Base-by-base conservation (phyloP, 2,888 invertebrate genomes). In the Ochropleura plecta region DNA sequence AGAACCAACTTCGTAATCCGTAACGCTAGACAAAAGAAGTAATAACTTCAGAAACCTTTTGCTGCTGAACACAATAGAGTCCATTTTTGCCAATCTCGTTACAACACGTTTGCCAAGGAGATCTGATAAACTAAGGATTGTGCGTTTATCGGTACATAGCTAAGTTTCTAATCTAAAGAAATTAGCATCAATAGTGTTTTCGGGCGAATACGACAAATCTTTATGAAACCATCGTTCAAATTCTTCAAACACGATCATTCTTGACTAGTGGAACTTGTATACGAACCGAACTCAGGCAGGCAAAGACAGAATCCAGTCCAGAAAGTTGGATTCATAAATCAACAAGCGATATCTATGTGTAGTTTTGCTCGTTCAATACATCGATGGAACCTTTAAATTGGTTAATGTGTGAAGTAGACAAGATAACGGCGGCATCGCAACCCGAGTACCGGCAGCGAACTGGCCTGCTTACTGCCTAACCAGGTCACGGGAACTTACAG, bases 401-500 rank as follows among this genome's bases (percentile, higher is more conserved):
- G 14, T 55, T 49, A 44, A 63, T 55, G 83, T 84, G 87, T 87
- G 83, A 87, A 88, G 86, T 88, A 78, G 86, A 77, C 46, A 71
- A 89, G 90, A 92, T 93, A 93, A 91, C 91, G 90, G 90, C 85
- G 78, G 81, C 80, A 78, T 77, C 79, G 65, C 76, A 75, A 82
- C 78, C 77, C 70, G 70, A 70, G 84, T 81, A 85, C 84, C 85
- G 87, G 76, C 82, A 81, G 74, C 57, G 74, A 84, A 83, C 87
- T 88, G 90, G 90, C 90, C 91, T 87, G 91, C 89, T 91, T 92
- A 87, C 86, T 73, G 84, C 69, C 7, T 88, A 93, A 90, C 90
- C 93, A 88, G 94, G 93, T 93, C 93, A 92, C 90, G 88, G 90
- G 90, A 89, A 88, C 86, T 79, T 84, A 88, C 85, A 87, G 86